Conservation (phyloP, 2,888 invertebrate species). For the Ferrisia virgata region DNA sequence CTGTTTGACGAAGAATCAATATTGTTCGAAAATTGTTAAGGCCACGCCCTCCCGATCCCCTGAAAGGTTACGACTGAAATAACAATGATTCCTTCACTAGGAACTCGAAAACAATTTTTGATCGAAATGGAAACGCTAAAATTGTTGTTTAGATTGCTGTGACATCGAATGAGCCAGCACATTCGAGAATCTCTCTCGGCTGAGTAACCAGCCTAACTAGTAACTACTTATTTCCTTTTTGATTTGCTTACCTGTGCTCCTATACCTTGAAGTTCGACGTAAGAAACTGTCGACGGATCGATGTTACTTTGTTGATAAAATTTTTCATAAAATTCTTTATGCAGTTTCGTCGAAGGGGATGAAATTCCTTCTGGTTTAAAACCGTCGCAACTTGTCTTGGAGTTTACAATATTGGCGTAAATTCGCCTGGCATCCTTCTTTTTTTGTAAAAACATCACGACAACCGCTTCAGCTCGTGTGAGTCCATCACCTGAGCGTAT, state of each 20-base stretch:
- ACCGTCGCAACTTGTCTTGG: conserved; percentile 59
- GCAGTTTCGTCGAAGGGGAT: conserved; percentile 49
- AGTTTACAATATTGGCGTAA: conserved; percentile 56
- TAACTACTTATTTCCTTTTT: no score
- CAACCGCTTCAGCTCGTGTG: conserved; percentile 54
- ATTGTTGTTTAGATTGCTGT: no score
- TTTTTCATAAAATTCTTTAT: conserved; percentile 53
- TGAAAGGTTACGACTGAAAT: no score
- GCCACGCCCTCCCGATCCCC: no score
- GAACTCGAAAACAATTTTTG: no score
- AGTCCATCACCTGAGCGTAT: conserved; percentile 55
- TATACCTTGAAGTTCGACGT: conserved; percentile 59
- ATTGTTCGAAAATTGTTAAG: no score
- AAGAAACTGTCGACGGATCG: conserved; percentile 52
- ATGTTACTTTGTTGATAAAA: conserved; percentile 56
- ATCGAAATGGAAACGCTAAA: no score
- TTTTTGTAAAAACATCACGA: conserved; percentile 54
- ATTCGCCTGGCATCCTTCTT: conserved; percentile 52
- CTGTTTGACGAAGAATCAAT: no score
- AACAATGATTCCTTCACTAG: no score
- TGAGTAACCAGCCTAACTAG: no score
- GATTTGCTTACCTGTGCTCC: conserved; percentile 53
- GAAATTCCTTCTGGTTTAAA: conserved; percentile 55
- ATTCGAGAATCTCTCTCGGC: no score
- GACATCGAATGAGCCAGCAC: no score